phyloP scores from a whole-genome alignment of 2,797 vertebrate genomes.

The Microctenopoma stevenorrisi region DNA sequence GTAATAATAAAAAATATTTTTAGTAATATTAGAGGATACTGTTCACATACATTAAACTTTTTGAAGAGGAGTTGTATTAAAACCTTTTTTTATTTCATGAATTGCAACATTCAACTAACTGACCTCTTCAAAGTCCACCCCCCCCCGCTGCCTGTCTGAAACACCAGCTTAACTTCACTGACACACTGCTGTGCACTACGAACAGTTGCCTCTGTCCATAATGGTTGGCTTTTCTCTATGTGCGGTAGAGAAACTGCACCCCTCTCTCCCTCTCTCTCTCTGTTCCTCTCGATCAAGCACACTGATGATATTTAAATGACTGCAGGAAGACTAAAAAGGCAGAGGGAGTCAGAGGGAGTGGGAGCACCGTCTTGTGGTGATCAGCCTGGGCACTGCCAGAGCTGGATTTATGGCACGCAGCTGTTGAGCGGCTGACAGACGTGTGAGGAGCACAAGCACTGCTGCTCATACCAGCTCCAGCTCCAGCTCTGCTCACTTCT shows the following conservation, averaged over 20 bases:
- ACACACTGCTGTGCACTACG: constrained; percentile 57
- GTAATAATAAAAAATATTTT: too few relatives aligned
- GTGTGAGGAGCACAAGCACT: constrained; percentile 69
- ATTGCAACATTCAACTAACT: constrained; percentile 10
- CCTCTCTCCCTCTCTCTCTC: constrained; percentile 1
- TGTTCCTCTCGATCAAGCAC: background rate
- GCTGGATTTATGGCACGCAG: constrained; percentile 86
- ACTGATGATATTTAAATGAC: constrained; percentile 41
- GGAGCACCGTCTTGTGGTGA: constrained; percentile 73
- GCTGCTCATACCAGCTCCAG: constrained; percentile 66
- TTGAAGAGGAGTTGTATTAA: background rate
- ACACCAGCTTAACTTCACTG: constrained; percentile 45
- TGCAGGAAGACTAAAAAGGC: constrained; percentile 39
- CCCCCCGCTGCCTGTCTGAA: constrained; percentile 36
- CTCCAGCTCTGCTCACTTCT: constrained; percentile 53
- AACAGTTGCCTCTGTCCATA: constrained; percentile 43
- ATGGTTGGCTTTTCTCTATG: constrained; percentile 14
- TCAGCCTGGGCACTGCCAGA: constrained; percentile 61
- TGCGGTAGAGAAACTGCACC: constrained; percentile 14
- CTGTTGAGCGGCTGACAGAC: constrained; percentile 86
- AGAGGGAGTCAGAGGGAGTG: constrained; percentile 45
- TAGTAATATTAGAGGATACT: too few relatives aligned
- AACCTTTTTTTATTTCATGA: background rate
- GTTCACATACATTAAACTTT: too few relatives aligned
- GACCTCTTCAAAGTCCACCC: constrained; percentile 29